Conservation (phyloP, 2,888 invertebrate genomes). For the Spialia ferax region DNA sequence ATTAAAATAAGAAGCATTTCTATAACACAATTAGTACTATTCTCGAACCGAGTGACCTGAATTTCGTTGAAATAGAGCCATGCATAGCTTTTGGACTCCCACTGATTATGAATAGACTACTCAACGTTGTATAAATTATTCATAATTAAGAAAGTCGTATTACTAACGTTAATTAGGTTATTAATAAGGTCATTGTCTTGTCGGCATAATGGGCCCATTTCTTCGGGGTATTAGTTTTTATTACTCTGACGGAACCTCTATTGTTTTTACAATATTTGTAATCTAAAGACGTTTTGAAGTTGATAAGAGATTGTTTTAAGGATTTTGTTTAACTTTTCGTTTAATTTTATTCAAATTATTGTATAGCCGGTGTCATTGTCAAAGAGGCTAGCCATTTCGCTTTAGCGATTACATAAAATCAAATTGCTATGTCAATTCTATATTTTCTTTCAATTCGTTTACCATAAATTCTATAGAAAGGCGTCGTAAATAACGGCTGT, state of each 20-base stretch:
- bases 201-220: background rate
- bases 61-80: no score
- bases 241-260: constrained; percentile 6
- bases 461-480: no score
- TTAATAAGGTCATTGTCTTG: constrained; percentile 25
- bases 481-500: no score
- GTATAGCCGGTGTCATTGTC: background rate
- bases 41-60: no score
- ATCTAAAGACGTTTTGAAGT: constrained; percentile 12
- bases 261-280: constrained; percentile 20
- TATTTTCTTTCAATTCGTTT: no score
- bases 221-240: background rate
- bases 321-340: background rate
- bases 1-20: no score
- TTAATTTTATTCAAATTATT: background rate
- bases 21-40: no score
- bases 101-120: no score
- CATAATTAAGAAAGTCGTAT: constrained; percentile 14
- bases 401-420: no score
- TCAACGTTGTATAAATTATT: no score
- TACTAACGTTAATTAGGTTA: constrained; percentile 24
- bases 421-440: background rate
- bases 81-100: no score
- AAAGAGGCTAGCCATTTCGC: background rate
- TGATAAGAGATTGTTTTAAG: constrained; percentile 4